Conservation (phyloP, 2,113 vertebrate species). For the Equus przewalskii region DNA sequence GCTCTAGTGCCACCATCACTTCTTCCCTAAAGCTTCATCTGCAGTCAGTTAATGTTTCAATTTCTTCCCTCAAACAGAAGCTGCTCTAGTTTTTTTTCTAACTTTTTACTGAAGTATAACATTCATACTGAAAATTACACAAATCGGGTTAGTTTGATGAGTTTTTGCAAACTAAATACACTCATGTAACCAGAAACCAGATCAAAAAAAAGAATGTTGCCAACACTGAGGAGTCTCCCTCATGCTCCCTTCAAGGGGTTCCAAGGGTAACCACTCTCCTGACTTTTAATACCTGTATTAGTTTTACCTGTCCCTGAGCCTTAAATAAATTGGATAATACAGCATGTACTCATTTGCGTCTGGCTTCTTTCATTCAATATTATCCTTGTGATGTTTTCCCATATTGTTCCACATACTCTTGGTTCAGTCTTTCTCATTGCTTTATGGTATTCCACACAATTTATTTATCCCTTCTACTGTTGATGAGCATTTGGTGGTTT, state of each 20-base stretch:
- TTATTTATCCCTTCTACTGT: not conserved
- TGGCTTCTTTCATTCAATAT: not conserved
- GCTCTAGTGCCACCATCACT: not conserved
- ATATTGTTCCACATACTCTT: not conserved
- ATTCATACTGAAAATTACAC: not conserved
- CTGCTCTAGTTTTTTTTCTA: not conserved
- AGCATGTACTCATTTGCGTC: not conserved
- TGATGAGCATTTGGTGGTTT: not conserved
- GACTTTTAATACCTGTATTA: not conserved
- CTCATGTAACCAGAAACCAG: not conserved
- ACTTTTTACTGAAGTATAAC: not conserved
- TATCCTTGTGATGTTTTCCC: not conserved
- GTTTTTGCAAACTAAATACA: slow-evolving; percentile 18
- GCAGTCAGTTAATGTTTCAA: not conserved
- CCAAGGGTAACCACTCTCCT: not conserved
- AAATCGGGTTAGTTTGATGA: not conserved
- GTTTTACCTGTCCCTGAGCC: not conserved
- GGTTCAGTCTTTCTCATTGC: not conserved
- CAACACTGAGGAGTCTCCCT: not conserved
- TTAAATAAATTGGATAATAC: not conserved
- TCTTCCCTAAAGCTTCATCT: not conserved
- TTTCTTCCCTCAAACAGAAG: not conserved
- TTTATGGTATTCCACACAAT: not conserved
- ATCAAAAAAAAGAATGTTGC: not conserved
- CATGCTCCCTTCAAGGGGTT: not conserved